Evolutionary conservation across 1,140 invertebrate genomes (phyloP).

Genomic region (Dinoponera quadriceps): DNA sequence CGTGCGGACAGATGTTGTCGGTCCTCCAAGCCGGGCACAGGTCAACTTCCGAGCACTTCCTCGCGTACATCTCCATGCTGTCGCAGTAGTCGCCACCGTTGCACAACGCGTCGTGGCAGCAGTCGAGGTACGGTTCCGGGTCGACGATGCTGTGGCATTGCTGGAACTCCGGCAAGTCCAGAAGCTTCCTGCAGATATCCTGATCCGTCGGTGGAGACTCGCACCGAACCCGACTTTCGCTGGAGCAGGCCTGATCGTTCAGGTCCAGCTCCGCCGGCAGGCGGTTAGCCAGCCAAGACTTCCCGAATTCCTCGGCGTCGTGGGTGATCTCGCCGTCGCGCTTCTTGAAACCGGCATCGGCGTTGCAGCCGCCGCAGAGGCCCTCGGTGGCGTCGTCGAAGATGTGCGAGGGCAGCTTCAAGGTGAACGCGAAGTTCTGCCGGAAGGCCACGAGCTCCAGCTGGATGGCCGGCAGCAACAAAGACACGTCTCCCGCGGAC

Average conservation of each 20-base stretch:
- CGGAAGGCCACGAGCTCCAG: slow-evolving; percentile 77
- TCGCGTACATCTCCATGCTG: slow-evolving; percentile 90
- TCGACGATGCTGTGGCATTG: slow-evolving; percentile 91
- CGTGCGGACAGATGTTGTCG: slow-evolving; percentile 88
- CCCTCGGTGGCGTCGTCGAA: slow-evolving; percentile 91
- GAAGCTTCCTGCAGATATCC: slow-evolving; percentile 89
- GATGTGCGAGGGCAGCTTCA: slow-evolving; percentile 89
- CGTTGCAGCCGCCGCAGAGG: slow-evolving; percentile 92
- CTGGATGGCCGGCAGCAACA: slow-evolving; percentile 83
- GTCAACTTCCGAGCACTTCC: slow-evolving; percentile 89
- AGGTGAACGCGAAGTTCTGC: slow-evolving; percentile 87
- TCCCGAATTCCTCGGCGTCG: slow-evolving; percentile 86
- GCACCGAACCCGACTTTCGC: slow-evolving; percentile 83
- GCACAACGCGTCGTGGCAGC: slow-evolving; percentile 90
- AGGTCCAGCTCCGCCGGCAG: slow-evolving; percentile 74
- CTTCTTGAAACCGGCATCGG: slow-evolving; percentile 88
- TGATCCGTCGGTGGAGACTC: slow-evolving; percentile 82
- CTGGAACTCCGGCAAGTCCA: slow-evolving; percentile 88
- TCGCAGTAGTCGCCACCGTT: slow-evolving; percentile 87
- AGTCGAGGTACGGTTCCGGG: slow-evolving; percentile 88
- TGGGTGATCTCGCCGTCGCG: slow-evolving; percentile 82
- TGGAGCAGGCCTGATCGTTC: slow-evolving; percentile 73
- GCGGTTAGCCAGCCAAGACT: slow-evolving; percentile 87
- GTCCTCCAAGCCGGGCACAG: slow-evolving; percentile 91
- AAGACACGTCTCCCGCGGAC: slow-evolving; percentile 79